phyloP scores from a whole-genome alignment of 2,113 vertebrate species.

The Pseudois nayaur region DNA sequence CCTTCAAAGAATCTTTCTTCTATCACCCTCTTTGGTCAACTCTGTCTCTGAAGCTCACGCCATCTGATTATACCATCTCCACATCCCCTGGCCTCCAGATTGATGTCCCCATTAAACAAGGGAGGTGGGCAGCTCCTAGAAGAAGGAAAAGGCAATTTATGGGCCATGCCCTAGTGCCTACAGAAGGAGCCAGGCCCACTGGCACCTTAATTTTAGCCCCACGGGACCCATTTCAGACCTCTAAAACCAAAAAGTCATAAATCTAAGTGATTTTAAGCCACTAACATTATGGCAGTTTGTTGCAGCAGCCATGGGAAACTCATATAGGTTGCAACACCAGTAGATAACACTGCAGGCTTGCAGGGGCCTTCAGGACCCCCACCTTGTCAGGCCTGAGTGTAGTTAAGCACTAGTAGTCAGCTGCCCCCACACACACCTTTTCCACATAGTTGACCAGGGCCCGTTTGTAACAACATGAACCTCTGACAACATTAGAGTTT shows the following conservation, averaged over 20 bases:
- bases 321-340: not conserved
- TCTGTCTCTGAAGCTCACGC: not conserved
- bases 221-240: not conserved
- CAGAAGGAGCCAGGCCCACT: not conserved
- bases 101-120: fast-evolving
- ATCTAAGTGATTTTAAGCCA: not conserved
- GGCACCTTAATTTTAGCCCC: not conserved
- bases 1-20: not conserved
- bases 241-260: not conserved
- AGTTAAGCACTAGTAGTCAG: fast-evolving
- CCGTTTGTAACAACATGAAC: too few relatives aligned
- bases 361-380: too few relatives aligned
- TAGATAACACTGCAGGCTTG: not conserved
- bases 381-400: not conserved
- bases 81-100: not conserved
- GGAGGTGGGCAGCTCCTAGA: not conserved
- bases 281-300: not conserved
- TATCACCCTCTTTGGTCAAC: not conserved
- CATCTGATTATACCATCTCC: not conserved
- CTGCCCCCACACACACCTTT: not conserved
- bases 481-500: not conserved
- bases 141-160: not conserved
- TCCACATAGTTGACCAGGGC: not conserved
- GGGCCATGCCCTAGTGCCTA: not conserved
- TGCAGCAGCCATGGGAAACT: not conserved